A percentile compares a stretch with the other conserved stretches of the same genome.
phyloP scores from a whole-genome alignment of 1,140 invertebrate species.

The Bombus waltoni region DNA sequence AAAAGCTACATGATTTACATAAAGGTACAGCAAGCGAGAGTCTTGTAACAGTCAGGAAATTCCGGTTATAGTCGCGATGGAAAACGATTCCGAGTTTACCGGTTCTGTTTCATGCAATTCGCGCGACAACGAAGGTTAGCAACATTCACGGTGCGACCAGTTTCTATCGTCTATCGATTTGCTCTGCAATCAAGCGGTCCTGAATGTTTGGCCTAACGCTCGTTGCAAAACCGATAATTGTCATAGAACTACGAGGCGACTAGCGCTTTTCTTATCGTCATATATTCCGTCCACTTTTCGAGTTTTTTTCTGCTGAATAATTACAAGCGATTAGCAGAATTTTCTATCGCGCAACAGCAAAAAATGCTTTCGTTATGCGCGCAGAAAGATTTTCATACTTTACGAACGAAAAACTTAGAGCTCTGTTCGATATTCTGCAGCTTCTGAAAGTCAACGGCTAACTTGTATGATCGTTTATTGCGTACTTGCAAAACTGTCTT shows the following conservation, averaged over 20 bases:
- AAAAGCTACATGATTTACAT: too few relatives aligned
- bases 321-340: neutral
- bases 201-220: neutral
- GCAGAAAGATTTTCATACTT: neutral
- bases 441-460: neutral
- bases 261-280: neutral
- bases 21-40: too few relatives aligned
- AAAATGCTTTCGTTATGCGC: neutral
- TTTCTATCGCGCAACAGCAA: neutral
- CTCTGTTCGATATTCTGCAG: too few relatives aligned
- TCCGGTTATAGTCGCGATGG: conserved; percentile 28
- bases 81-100: conserved; percentile 22
- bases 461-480: too few relatives aligned
- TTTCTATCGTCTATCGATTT: neutral
- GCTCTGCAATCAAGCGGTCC: too few relatives aligned
- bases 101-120: conserved; percentile 35
- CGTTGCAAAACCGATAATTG: conserved; percentile 13
- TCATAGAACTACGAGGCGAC: neutral
- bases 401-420: neutral
- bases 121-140: conserved; percentile 66
- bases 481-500: too few relatives aligned
- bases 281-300: neutral
- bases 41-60: neutral
- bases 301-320: neutral
- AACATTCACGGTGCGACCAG: conserved; percentile 63